Evolutionary conservation across 2,113 vertebrate species (phyloP), one percentile per base, ranked within the genome.

Genomic region (Ceyx cyanopectus): DNA sequence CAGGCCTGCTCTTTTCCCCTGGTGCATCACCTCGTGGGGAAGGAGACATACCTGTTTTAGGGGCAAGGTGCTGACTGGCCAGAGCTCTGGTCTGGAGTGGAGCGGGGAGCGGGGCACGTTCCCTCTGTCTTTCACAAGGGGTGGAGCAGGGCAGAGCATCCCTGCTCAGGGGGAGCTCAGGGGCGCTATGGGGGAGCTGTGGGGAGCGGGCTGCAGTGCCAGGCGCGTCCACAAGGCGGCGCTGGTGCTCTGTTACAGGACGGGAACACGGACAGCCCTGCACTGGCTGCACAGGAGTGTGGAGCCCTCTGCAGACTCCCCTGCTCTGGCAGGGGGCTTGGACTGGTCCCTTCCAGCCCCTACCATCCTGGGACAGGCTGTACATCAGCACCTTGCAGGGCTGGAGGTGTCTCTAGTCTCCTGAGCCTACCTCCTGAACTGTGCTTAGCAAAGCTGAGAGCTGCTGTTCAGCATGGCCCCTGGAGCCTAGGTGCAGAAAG

Each of bases 1-100:
- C 37, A 20, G 62, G 8, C 3, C 30, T 56, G 41, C 9, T 24
- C 10, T 29, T 46, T 30, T 8, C 40, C 22, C 5, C 43, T 10
- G 16, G 0, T n/a, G 3, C 14, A 6, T 57, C 3, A 5, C 29
- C 3, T 10, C 12, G 3, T 4, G 5, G 11, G 5, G 43, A 37
- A 37, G 37, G 37, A 37, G 37, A 10, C 10, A 13, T 34, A 20
- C 23, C 51, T 22, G 30, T 1, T 23, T 13, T 19, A 9, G 10
- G 19, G 19, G 6, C 7, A 61, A 27, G 30, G 5, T 34, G 17
- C 4, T 22, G 19, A 21, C 5, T 24, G 32, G 7, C 1, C 1
- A 3, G 7, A 80, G 27, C 22, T 48, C 48, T 68, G n/a, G 3
- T 90, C n/a, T 57, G 8, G 8, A n/a, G 18, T 1, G 43, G 30